These are phyloP conservation scores for Hylaea fasciaria DNA, from an alignment of 2,888 invertebrate species.

Conservation along the genomic window DNA sequence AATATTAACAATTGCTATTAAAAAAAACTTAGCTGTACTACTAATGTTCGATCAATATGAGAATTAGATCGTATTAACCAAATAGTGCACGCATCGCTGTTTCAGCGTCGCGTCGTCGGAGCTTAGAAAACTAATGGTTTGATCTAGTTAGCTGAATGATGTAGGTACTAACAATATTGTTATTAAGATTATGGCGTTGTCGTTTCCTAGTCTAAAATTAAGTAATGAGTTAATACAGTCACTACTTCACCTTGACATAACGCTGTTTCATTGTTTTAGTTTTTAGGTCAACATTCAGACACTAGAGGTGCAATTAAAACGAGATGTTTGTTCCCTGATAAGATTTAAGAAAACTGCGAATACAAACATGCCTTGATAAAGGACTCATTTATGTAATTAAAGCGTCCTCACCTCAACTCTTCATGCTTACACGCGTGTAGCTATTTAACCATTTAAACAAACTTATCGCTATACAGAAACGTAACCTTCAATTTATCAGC, in stretches of 20 bases:
- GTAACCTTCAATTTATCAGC: neutral
- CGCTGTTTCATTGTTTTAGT: conserved; percentile 44
- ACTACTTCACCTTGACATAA: conserved; percentile 45
- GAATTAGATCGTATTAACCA: no score
- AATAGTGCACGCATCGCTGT: no score
- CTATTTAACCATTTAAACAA: conserved; percentile 3
- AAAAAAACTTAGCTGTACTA: no score
- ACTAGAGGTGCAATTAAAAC: conserved; percentile 36
- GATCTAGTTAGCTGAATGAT: no score
- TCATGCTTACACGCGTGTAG: conserved; percentile 13
- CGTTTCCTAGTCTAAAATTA: conserved; percentile 18
- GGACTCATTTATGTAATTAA: conserved; percentile 24
- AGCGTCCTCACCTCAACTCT: neutral
- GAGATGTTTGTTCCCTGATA: conserved; percentile 39
- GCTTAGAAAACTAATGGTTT: no score
- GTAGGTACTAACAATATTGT: no score
- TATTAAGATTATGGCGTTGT: neutral
- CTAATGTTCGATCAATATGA: no score
- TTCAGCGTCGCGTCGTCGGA: no score
- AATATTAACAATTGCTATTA: no score
- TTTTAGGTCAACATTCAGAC: conserved; percentile 46
- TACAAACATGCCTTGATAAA: conserved; percentile 23
- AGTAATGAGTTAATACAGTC: conserved; percentile 28
- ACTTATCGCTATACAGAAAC: neutral
- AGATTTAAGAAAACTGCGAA: conserved; percentile 29